A percentile compares a stretch with the other conserved stretches of the same genome.
Evolutionary conservation across 2,888 invertebrate species (phyloP).

Genomic region (Dicyrtoma fusca): DNA sequence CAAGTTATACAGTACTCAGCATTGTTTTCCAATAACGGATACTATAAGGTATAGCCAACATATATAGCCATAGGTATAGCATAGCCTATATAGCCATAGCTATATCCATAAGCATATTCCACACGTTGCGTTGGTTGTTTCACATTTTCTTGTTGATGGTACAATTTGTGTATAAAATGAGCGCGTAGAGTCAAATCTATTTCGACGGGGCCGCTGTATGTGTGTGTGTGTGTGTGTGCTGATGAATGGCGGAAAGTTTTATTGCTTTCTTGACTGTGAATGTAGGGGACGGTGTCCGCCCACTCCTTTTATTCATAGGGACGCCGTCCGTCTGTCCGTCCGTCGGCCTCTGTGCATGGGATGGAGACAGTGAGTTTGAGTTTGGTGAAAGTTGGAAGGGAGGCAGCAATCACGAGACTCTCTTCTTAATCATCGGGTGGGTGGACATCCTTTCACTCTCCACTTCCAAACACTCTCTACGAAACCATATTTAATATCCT

Average conservation of each 20-base stretch:
- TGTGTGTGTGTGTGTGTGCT: not conserved
- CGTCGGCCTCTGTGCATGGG: not conserved
- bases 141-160: too few species aligned
- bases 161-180: not conserved
- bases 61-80: too few species aligned
- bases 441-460: slow-evolving; percentile 17
- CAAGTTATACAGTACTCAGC: too few species aligned
- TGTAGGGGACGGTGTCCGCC: not conserved
- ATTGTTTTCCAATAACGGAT: too few species aligned
- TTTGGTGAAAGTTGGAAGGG: not conserved
- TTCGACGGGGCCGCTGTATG: not conserved
- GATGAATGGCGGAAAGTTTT: slow-evolving; percentile 30
- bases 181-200: not conserved
- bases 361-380: not conserved
- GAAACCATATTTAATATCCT: too few species aligned
- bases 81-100: too few species aligned
- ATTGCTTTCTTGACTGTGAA: slow-evolving; percentile 24
- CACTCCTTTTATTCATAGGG: slow-evolving; percentile 17
- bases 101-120: too few species aligned
- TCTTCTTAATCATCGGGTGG: slow-evolving; percentile 33
- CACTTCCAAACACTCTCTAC: not conserved
- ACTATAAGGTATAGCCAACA: too few species aligned
- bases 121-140: too few species aligned
- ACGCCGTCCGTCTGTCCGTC: not conserved
- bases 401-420: slow-evolving; percentile 33